Base-by-base conservation (phyloP, 2,797 vertebrate species). In the Myotis daubentonii region DNA sequence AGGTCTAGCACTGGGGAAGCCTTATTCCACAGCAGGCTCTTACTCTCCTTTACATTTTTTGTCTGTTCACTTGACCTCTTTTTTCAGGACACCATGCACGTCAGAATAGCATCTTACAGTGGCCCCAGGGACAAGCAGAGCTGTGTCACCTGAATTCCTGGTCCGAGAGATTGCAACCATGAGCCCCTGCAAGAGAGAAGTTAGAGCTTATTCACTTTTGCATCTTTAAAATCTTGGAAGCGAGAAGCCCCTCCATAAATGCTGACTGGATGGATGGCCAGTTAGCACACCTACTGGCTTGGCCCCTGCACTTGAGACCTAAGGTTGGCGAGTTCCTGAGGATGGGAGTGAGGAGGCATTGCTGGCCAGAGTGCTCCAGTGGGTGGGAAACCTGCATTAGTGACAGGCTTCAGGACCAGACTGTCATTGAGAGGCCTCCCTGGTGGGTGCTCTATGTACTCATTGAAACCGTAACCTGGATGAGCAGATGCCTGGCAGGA, bases 401-500 rank as follows among this genome's bases (percentile, higher is more conserved):
- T 19, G 41, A 0, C 16, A 10, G 38, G 68, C 38, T 95, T 85
- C 13, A 4, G 53, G 87, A 66, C 16, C 72, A 95, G 44, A 19
- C 25, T 68, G 6, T 68, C 13, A 17, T 38, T 55, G 22, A 28
- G 60, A 81, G 49, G 25, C 5, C 9, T 51, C 36, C 70, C 19
- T 33, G 16, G 53, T 65, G 38, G 55, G 10, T 87, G 47, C 25
- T 89, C 17, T 91, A 22, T 23, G 23, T 71, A 36, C 1, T 5
- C 17, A 33, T 53, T 9, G 6, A 33, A 94, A 17, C n/a, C 33
- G 8, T 13, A 38, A 33, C 22, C 66, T 33, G 74, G 44, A 44
- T 57, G 30, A 94, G 75, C 65, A 82, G 87, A 76, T 51, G 30
- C 36, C 70, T 72, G 65, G 47, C 8, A 5, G 19, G 19, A 83